These are phyloP conservation scores for Tetranychus piercei DNA, from an alignment of 2,888 invertebrate species.

Conservation along the genomic window DNA sequence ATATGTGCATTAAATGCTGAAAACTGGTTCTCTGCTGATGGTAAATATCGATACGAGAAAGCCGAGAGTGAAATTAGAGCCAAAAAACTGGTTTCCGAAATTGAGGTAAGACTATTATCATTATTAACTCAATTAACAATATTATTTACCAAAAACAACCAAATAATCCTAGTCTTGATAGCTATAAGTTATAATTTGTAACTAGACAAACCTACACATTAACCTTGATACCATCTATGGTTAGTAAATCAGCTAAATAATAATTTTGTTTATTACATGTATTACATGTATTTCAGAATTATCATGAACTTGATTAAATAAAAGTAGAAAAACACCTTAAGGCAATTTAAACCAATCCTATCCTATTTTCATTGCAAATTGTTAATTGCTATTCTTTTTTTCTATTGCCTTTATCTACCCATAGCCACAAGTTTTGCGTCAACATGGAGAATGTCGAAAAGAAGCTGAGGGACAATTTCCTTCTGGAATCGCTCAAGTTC, in stretches of 20 bases:
- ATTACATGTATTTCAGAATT: no score
- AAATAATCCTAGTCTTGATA: not conserved
- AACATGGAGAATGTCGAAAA: not conserved
- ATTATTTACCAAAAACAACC: not conserved
- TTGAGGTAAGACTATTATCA: slow-evolving; percentile 8
- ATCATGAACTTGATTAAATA: no score
- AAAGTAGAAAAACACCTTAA: no score
- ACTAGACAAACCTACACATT: no score
- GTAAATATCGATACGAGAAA: slow-evolving; percentile 25
- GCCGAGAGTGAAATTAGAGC: slow-evolving; percentile 24
- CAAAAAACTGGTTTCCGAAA: slow-evolving; percentile 23
- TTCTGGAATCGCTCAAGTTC: slow-evolving; percentile 22
- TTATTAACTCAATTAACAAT: not conserved
- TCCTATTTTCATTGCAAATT: not conserved
- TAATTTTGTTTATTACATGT: no score
- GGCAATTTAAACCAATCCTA: no score
- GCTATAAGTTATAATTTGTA: not conserved
- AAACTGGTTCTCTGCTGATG: slow-evolving; percentile 25
- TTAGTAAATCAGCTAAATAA: no score
- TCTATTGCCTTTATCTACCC: not conserved
- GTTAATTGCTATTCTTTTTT: not conserved
- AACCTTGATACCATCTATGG: no score
- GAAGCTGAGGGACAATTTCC: slow-evolving; percentile 12
- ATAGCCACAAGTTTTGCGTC: not conserved
- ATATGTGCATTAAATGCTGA: slow-evolving; percentile 24